Evolutionary conservation across 2,113 vertebrate species (phyloP).

Genomic region (Tor tambroides): DNA sequence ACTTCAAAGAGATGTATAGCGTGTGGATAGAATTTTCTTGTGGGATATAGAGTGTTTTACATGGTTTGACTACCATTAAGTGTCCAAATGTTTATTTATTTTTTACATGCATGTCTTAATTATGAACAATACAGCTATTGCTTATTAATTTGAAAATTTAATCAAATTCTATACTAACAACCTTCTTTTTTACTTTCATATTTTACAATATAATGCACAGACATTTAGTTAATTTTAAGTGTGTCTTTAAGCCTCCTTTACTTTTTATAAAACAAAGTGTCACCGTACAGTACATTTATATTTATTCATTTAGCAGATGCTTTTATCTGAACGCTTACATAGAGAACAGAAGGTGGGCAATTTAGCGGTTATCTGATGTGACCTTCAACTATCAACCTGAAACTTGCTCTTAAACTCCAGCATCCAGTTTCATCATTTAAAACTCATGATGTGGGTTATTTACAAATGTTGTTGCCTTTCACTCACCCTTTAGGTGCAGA

Average conservation of each 20-base stretch:
- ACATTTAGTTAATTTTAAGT: background rate
- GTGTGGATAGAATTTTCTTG: no score
- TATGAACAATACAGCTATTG: background rate
- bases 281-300: background rate
- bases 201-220: background rate
- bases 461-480: constrained; percentile 6
- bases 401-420: background rate
- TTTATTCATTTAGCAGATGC: background rate
- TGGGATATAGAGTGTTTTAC: background rate
- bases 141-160: background rate
- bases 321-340: background rate
- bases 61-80: background rate
- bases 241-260: background rate
- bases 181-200: background rate
- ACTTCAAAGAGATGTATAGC: no score
- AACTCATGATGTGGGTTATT: background rate
- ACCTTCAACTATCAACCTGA: background rate
- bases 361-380: background rate
- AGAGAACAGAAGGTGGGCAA: background rate
- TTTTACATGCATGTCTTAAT: background rate
- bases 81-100: background rate
- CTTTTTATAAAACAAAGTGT: background rate
- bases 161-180: no score
- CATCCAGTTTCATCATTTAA: background rate
- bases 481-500: constrained; percentile 1